Base-by-base conservation (phyloP, 2,113 vertebrate genomes). In the Actenoides lindsayi region DNA sequence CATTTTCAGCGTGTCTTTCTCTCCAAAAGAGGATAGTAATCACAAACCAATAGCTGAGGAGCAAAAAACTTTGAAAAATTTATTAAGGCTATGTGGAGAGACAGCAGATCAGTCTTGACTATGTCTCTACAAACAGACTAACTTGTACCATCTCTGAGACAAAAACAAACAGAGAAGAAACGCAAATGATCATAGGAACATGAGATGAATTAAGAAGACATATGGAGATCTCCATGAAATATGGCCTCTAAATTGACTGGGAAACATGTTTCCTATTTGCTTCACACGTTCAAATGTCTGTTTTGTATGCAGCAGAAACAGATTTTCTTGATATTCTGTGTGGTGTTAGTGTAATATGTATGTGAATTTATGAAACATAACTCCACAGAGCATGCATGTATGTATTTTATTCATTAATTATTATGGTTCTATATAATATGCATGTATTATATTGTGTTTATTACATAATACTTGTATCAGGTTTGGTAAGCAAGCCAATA, bases 241-340 rank as follows among this genome's bases (percentile, higher is more conserved):
- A 70, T 2, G 7, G 69, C 37, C 92, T 76, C 53, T 42, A 71
- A 70, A 87, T 95, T 74, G 90, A 82, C 89, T 85, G 51, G 81
- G 67, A 96, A 97, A 93, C 76, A 24, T 97, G 95, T 92, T 97
- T 97, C 91, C 75, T 83, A 97, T 97, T 97, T 97, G 70, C 94
- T 93, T 95, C 94, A 87, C 95, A 88, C 71, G 0, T 94, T 92
- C 83, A 80, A 77, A 85, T 89, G 83, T 81, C 80, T 95, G 77
- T 16, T 94, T 79, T 64, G 70, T 78, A 79, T 71, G 88, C 94
- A 93, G 51, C 53, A 91, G 89, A 88, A 97, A 60, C 90, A 90
- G 83, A 94, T 94, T 91, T 79, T 42, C 83, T 82, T 44, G 9
- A 30, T 62, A 57, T 85, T 90, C 90, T 79, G 27, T 9, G 9